phyloP scores from a whole-genome alignment of 2,888 invertebrate genomes.

The Diploptera punctata region DNA sequence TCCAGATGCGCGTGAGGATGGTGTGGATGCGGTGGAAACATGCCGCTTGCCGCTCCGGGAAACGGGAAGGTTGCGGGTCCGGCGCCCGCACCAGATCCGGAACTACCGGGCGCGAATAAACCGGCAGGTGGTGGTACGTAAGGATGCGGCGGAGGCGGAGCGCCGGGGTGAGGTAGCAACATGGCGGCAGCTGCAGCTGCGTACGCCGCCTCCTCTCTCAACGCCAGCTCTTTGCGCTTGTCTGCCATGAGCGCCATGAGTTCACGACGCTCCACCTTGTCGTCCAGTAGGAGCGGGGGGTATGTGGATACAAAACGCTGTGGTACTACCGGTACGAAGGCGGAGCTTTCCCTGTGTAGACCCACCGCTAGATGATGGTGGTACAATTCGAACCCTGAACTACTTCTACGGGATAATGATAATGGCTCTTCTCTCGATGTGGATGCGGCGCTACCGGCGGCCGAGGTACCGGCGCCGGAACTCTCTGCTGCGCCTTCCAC shows the following conservation, averaged over 20 bases:
- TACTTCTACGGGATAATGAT: constrained; percentile 43
- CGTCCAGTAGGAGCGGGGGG: constrained; percentile 67
- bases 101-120: constrained; percentile 53
- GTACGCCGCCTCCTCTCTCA: constrained; percentile 71
- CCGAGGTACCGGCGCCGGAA: constrained; percentile 20
- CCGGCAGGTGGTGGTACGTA: constrained; percentile 60
- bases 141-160: constrained; percentile 44
- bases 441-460: constrained; percentile 3
- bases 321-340: constrained; percentile 88
- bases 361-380: constrained; percentile 50
- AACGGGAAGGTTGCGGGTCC: constrained; percentile 27
- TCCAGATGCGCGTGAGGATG: constrained; percentile 67
- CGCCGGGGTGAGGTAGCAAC: constrained; percentile 67
- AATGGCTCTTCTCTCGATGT: constrained; percentile 1
- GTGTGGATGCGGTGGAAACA: constrained; percentile 36
- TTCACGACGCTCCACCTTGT: constrained; percentile 63
- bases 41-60: constrained; percentile 54
- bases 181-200: constrained; percentile 60
- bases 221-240: constrained; percentile 81
- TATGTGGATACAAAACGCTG: constrained; percentile 77
- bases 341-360: constrained; percentile 70
- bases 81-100: constrained; percentile 54
- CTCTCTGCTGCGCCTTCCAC: constrained; percentile 31
- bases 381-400: constrained; percentile 63
- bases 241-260: constrained; percentile 92